Evolutionary conservation across 2,797 vertebrate genomes (phyloP).

Genomic region (Fundulus diaphanus): DNA sequence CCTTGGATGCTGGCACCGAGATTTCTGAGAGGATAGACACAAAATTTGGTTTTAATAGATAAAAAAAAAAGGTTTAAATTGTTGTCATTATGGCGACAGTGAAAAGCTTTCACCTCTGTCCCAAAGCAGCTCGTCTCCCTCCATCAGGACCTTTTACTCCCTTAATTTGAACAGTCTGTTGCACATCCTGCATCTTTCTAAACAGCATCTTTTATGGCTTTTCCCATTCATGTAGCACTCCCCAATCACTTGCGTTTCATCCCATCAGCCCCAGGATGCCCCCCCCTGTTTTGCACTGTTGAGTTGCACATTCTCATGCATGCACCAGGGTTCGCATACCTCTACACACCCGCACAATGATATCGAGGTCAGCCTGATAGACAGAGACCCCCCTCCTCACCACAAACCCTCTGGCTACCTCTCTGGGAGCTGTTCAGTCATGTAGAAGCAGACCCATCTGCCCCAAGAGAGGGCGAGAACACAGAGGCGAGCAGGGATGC

Average conservation of each 20-base stretch:
- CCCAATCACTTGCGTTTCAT: conserved; percentile 1
- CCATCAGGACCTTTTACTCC: background rate
- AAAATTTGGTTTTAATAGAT: background rate
- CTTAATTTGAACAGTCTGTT: background rate
- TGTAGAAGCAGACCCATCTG: conserved; percentile 76
- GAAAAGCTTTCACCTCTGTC: background rate
- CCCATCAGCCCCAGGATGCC: background rate
- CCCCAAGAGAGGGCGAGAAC: conserved; percentile 53
- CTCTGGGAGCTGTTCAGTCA: conserved; percentile 67
- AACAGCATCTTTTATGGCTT: background rate
- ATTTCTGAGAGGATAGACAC: background rate
- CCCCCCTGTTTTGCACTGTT: conserved; percentile 40
- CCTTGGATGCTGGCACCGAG: too few relatives aligned
- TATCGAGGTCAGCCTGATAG: conserved; percentile 76
- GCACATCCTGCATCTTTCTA: background rate
- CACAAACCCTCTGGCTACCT: conserved; percentile 68
- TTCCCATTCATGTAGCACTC: background rate
- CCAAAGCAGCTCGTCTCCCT: background rate
- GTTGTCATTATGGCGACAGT: background rate
- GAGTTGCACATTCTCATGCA: conserved; percentile 1
- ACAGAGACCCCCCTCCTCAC: conserved; percentile 62
- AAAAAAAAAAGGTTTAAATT: background rate
- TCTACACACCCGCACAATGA: conserved; percentile 29
- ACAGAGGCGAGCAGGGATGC: conserved; percentile 17
- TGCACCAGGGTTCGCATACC: conserved; percentile 7